A percentile compares a stretch with the other conserved stretches of the same genome.
Conservation (phyloP, 2,113 vertebrate species). For the Phylloscopus trochilus region DNA sequence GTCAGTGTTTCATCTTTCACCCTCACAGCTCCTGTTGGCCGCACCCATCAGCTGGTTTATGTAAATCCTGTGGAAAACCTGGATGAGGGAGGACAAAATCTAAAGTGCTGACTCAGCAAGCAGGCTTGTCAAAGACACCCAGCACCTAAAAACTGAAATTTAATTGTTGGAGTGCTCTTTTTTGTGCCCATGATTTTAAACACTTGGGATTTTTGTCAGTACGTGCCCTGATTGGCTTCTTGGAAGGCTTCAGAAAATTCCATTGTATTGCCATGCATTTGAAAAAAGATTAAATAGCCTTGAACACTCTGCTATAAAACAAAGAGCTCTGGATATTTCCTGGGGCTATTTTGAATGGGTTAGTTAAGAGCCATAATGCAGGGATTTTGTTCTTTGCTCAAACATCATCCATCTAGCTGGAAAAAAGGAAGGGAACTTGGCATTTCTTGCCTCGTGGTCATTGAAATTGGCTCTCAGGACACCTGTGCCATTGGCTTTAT, state of each 20-base stretch:
- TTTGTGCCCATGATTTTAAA: neutral
- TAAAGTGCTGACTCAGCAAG: neutral
- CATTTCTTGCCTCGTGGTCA: neutral
- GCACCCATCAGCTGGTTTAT: neutral
- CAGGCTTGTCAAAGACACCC: neutral
- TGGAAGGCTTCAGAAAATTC: neutral
- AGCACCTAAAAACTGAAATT: neutral
- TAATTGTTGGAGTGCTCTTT: neutral
- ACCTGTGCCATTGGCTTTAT: neutral
- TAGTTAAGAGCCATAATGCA: constrained; percentile 9
- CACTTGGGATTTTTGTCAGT: neutral
- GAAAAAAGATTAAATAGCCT: constrained; percentile 1
- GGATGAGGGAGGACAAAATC: neutral
- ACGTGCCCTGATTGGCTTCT: rapidly evolving
- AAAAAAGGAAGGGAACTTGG: neutral
- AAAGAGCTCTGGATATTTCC: neutral
- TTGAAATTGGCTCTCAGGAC: neutral
- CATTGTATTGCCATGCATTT: neutral
- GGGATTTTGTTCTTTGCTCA: constrained; percentile 19
- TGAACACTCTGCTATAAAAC: neutral
- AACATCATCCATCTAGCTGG: constrained; percentile 6
- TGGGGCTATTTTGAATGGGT: neutral
- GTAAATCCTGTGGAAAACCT: neutral
- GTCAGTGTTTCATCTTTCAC: neutral
- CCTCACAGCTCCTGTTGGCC: neutral